phyloP scores from a whole-genome alignment of 2,113 vertebrate genomes.

The Muscicapa adusta region DNA sequence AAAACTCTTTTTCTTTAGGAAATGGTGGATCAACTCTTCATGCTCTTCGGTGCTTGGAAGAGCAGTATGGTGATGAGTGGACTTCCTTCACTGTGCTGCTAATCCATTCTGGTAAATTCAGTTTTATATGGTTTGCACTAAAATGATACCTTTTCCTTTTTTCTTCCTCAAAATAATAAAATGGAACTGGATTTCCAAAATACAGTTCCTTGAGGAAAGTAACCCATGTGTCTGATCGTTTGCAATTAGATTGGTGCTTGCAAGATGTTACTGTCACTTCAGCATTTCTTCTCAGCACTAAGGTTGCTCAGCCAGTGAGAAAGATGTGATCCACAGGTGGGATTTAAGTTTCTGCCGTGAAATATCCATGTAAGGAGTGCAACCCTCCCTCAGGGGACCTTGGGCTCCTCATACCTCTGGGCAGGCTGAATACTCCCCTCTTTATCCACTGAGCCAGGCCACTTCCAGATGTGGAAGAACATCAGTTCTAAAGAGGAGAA shows the following conservation, averaged over 20 bases:
- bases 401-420: background rate
- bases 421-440: background rate
- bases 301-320: background rate
- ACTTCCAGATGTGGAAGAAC: background rate
- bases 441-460: too few relatives aligned
- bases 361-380: background rate
- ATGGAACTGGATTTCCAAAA: background rate
- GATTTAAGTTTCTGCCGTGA: background rate
- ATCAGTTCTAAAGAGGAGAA: background rate
- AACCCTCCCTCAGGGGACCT: rapidly evolving
- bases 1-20: conserved; percentile 69
- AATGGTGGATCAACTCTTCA: conserved; percentile 93
- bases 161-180: background rate
- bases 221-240: background rate
- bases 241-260: background rate
- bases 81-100: conserved; percentile 78
- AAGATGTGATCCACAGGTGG: background rate
- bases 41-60: conserved; percentile 75
- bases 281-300: background rate
- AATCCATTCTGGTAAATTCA: conserved; percentile 89
- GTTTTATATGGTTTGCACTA: background rate
- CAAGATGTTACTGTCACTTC: background rate
- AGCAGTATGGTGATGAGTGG: conserved; percentile 79
- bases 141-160: background rate
- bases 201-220: background rate